phyloP scores from a whole-genome alignment of 2,797 vertebrate species.

The Catostomus latipinnis region DNA sequence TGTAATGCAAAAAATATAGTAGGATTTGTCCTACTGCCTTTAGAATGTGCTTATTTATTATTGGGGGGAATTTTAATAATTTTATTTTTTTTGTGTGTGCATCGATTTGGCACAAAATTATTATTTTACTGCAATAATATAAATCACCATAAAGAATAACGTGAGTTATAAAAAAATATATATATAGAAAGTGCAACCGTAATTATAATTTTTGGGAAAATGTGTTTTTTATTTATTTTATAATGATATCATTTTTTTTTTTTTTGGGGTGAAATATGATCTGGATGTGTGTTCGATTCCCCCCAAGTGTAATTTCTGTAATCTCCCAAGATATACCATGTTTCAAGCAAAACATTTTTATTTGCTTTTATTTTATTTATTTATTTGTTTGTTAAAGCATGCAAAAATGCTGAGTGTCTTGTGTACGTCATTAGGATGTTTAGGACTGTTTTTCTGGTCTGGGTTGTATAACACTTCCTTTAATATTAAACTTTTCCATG shows the following conservation, averaged over 20 bases:
- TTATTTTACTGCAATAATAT: too few species aligned
- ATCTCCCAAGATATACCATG: too few species aligned
- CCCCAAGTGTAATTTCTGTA: not conserved
- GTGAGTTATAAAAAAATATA: too few species aligned
- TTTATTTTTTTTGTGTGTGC: too few species aligned
- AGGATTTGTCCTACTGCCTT: too few species aligned
- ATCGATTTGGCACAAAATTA: too few species aligned
- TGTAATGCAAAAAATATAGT: too few species aligned
- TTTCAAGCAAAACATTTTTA: not conserved
- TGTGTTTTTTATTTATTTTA: not conserved
- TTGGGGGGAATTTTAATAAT: too few species aligned
- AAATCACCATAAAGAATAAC: too few species aligned
- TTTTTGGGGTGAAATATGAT: not conserved
- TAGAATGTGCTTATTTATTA: too few species aligned
- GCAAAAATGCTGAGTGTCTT: not conserved
- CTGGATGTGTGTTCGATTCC: not conserved
- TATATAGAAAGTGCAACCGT: not conserved
- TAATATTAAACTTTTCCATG: not conserved
- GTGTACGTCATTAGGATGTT: not conserved
- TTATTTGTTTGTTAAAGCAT: not conserved
- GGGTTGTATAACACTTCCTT: not conserved
- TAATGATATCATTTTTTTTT: too few species aligned
- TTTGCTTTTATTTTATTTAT: too few species aligned
- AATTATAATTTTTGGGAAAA: not conserved
- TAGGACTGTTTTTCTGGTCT: not conserved